Evolutionary conservation across 1,140 invertebrate species (phyloP), one percentile per base, ranked within the genome.

Genomic region (Drosophila navojoa): DNA sequence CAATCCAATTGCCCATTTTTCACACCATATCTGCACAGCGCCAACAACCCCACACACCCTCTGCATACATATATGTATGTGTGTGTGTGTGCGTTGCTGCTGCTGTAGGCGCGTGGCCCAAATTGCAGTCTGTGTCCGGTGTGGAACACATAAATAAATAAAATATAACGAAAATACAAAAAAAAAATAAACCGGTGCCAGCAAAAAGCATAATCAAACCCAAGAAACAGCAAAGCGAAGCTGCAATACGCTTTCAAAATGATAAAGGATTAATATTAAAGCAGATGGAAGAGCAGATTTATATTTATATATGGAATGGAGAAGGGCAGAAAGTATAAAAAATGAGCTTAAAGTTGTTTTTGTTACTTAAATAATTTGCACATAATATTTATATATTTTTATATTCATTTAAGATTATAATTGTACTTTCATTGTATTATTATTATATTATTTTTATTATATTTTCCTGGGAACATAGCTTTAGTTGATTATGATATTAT

Each of bases 1-100:
- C 13, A n/a, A 29, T 86, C 79, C 79, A 82, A 72, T 86, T 87
- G 84, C 61, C 79, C 79, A 89, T 87, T 89, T 89, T 79, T 87
- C 84, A 87, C 84, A 79, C 82, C 68, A 66, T 55, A 67, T 86
- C 67, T 71, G 66, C 64, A 29, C 64, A 29, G 44, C 57, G 9
- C 27, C 52, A n/a, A 40, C 49, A 49, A 35, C 40, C n/a, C 10
- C 27, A n/a, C 10, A 27, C 45, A 15, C 35, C 15, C 15, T 16
- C 13, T 19, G 7, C 22, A 15, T 40, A 15, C 38, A 44, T 57
- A 10, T 32, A 11, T 35, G 7, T 47, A 10, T 52, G n/a, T 22
- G 10, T 42, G 35, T 72, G 57, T 68, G 49, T 59, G 62, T 44
- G 32, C 45, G 27, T 35, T 15, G 13, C 53, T 61, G 42, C 32